These are phyloP conservation scores for Dioctria linearis DNA, from an alignment of 2,888 invertebrate genomes.

Conservation along the genomic window DNA sequence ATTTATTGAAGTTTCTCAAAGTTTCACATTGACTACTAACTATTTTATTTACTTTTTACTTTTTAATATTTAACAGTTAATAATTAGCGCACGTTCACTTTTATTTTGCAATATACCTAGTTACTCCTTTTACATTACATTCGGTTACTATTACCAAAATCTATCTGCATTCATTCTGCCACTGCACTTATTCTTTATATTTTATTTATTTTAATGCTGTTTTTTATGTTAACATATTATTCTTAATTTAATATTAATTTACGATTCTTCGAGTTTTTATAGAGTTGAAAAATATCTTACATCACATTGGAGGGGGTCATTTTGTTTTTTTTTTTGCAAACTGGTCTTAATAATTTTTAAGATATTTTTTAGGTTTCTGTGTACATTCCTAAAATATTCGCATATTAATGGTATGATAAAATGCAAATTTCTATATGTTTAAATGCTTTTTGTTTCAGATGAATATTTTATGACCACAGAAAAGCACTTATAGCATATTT, in stretches of 20 bases:
- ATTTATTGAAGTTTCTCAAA: neutral
- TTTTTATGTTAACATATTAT: neutral
- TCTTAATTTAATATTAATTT: neutral
- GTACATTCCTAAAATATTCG: neutral
- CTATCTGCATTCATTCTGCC: neutral
- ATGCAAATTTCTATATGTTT: too few species aligned
- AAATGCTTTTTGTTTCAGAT: neutral
- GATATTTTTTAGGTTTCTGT: neutral
- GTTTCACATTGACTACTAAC: neutral
- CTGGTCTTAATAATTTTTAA: neutral
- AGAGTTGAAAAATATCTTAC: neutral
- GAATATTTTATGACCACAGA: conserved; percentile 33
- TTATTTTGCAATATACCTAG: neutral
- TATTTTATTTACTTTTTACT: neutral
- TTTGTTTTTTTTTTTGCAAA: too few species aligned
- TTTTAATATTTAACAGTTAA: conserved; percentile 17
- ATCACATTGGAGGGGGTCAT: neutral
- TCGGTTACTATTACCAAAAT: neutral
- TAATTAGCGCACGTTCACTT: conserved; percentile 7
- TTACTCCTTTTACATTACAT: neutral
- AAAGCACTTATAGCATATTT: conserved; percentile 25
- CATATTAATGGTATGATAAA: neutral
- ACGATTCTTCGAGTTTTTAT: neutral
- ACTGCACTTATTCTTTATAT: neutral
- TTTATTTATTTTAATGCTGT: neutral